A percentile compares a stretch with the other conserved stretches of the same genome.
Conservation (phyloP, 2,113 vertebrate species). For the Muntiacus muntjak region DNA sequence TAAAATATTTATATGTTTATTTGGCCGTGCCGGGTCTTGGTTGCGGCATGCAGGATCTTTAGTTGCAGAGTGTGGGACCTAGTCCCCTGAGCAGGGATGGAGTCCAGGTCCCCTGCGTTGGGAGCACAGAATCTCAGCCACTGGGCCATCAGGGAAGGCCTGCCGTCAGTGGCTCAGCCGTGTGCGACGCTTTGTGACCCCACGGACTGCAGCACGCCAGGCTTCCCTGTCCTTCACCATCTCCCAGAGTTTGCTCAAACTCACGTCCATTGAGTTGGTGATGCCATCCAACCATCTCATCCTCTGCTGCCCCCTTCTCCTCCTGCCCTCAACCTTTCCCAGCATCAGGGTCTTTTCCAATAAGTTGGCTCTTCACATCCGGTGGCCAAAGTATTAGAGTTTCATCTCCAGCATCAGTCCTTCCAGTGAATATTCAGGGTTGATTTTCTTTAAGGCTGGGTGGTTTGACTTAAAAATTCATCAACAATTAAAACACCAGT, state of each 20-base stretch:
- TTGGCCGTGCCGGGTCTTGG: not conserved
- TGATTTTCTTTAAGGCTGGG: not conserved
- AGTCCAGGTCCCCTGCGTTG: not conserved
- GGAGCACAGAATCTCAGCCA: not conserved
- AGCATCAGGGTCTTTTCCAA: not conserved
- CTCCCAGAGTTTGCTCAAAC: not conserved
- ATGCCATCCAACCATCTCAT: not conserved
- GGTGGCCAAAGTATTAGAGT: not conserved
- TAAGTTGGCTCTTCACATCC: not conserved
- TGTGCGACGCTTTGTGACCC: not conserved
- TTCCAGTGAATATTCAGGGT: not conserved
- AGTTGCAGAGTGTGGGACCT: not conserved
- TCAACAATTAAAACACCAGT: not conserved
- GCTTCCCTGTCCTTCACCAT: not conserved
- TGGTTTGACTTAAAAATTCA: not conserved
- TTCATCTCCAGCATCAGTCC: not conserved
- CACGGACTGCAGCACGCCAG: not conserved
- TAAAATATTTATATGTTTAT: not conserved
- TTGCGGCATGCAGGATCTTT: not conserved
- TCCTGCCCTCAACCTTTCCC: not conserved
- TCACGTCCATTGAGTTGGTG: not conserved
- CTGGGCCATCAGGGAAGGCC: not conserved
- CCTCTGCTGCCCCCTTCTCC: not conserved
- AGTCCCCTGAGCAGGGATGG: not conserved
- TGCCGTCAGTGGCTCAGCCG: not conserved